Base-by-base conservation (phyloP, 2,797 vertebrate species). In the Sebastes nivosus region DNA sequence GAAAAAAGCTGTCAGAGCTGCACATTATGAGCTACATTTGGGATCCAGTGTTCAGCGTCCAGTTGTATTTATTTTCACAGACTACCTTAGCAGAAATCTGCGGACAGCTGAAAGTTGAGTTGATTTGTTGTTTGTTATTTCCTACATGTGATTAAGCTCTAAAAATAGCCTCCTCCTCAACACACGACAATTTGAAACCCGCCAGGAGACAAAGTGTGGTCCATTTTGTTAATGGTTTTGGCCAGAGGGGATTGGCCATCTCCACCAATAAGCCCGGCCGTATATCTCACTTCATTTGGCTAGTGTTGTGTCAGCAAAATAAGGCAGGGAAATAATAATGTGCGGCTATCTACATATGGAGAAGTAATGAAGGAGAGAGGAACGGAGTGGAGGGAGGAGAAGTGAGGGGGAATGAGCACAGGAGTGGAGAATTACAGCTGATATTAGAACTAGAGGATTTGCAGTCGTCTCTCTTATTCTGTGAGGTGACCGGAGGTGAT, bases 221-320 rank as follows among this genome's bases (percentile, higher is more conserved):
- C 91, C 89, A 90, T 93, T 94, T 89, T 89, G 82, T 92, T 95
- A 94, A 95, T 94, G 91, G 91, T 89, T 90, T 70, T 75, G 89
- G 89, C 90, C 91, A 90, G 92, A 86, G 88, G 93, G 92, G 93
- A 94, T 89, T 85, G 95, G 92, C 93, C 94, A 93, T 95, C 93
- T 91, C 87, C 81, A 80, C 92, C 92, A 94, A 94, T 94, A 92
- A 94, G 88, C 84, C 76, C 32, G 16, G 85, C 85, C 82, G 90
- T 95, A 94, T 93, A 95, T 96, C 94, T 95, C 95, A 96, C 93
- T 96, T 96, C 94, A 95, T 96, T 95, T 96, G 94, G 82, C 92
- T 55, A 29, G 67, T 58, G 87, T 86, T 22, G 87, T 80, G 92
- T 96, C 95, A 96, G 95, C 95, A 93, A 91, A 95, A 95, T 89